Percentiles rank a stretch among this genome's conserved stretches.
Conservation (phyloP, 2,797 vertebrate species). For the Limosa lapponica region DNA sequence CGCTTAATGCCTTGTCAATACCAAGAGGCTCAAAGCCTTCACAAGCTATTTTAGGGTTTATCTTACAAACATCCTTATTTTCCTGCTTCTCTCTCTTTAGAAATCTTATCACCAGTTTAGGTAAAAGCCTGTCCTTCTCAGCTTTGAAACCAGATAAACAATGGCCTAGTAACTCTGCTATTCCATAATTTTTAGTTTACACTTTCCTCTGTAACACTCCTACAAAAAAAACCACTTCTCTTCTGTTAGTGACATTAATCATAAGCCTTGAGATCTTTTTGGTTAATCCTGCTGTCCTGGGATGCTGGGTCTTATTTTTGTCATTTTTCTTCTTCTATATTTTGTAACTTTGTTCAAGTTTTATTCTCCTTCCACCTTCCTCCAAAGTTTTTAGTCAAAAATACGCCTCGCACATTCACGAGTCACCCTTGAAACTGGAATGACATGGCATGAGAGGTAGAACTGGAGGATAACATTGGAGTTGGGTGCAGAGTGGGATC, state of each 20-base stretch:
- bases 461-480: background rate
- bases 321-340: background rate
- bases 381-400: background rate
- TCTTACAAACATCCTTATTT: conserved; percentile 36
- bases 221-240: background rate
- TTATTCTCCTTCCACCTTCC: background rate
- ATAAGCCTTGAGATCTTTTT: background rate
- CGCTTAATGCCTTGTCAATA: conserved; percentile 18
- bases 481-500: background rate
- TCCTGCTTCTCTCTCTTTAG: background rate
- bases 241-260: background rate
- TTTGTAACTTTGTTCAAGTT: background rate
- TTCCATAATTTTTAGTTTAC: background rate
- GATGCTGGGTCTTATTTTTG: background rate
- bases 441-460: background rate
- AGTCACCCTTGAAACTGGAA: background rate
- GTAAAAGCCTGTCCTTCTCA: background rate
- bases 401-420: accelerated
- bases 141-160: background rate
- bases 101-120: conserved; percentile 8
- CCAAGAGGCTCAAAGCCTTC: background rate
- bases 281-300: background rate
- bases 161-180: background rate
- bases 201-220: background rate
- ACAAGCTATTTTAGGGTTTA: conserved; percentile 32